Evolutionary conservation across 2,113 vertebrate genomes (phyloP), one percentile per base, ranked within the genome.

Genomic region (Bos javanicus): DNA sequence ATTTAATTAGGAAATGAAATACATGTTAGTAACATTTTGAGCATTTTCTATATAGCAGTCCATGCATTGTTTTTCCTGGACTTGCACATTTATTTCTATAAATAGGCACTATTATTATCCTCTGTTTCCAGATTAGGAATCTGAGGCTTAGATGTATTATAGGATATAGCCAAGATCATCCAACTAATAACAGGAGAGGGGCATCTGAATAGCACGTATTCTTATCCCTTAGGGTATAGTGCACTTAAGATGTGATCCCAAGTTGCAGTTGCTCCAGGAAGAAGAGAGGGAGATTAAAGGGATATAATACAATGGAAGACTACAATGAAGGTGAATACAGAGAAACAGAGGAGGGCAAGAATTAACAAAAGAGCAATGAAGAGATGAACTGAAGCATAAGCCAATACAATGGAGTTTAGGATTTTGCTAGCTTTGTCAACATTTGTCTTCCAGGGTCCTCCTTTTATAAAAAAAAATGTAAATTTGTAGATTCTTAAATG

Each of bases 1-100:
- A 21, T 93, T 90, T 90, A 87, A 93, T 96, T 71, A 67, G n/a
- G 59, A 59, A 94, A 52, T 92, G 52, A 83, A 80, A 60, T 30
- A 28, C 36, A 56, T 43, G 59, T 43, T 83, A 82, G 50, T 87
- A 94, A 56, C 16, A 43, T 74, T 78, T 95, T 59, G 39, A 94
- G 30, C 26, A 62, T 36, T 8, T 87, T 26, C 56, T 93, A 67
- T 56, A 33, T 76, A 67, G 11, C 2, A 90, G 36, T 3, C 12
- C 74, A 62, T 90, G 9, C 28, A 71, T n/a, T 84, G 23, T 85
- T 88, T 88, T 74, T 13, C 33, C 46, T 93, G 28, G 6, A 71
- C 46, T 94, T 93, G 6, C 64, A 80, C 3, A 48, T 48, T 86
- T 43, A 82, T 91, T 96, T 92, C 50, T 50, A 2, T 52, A 93